Evolutionary conservation across 2,797 vertebrate genomes (phyloP), one percentile per base, ranked within the genome.

Genomic region (Manis crassicaudata): DNA sequence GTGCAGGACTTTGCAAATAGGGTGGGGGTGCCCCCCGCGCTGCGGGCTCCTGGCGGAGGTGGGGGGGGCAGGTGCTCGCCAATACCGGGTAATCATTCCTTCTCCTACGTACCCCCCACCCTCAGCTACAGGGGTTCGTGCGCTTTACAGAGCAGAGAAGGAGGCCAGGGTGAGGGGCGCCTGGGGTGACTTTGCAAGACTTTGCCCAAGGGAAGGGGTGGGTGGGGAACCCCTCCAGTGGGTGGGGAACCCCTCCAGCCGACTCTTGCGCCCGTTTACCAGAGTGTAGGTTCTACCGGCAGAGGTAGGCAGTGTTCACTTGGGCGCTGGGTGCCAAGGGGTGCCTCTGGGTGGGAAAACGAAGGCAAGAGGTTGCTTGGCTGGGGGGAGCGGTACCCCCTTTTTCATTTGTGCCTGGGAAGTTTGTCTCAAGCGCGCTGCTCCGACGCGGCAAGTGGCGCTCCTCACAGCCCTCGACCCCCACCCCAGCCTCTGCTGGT

Each of bases 351-450:
- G 43, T 79, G 76, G 70, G 90, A 58, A 80, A 75, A 67, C 2
- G 81, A 16, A 81, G 94, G 35, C 88, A 8, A 79, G 90, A 88
- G 63, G 46, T 27, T 79, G 84, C 40, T 68, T 40, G 43, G 52
- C 17, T n/a, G 4, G 37, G 50, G 89, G 81, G 72, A 92, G 93
- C 82, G 83, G 92, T 68, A 77, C 77, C 96, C 95, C 93, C 60
- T 32, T 90, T 90, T 95, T 32, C 90, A 18, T 65, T 40, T 9
- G 84, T 23, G 90, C 93, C 84, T 83, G 94, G 90, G 97, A 98
- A 98, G 97, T 98, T 98, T 97, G 87, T 97, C 93, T 94, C 68
- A 95, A 97, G 97, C 94, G 96, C 88, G 96, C 84, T 60, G 96
- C 93, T 96, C 62, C 91, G 80, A 94, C 79, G 96, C 97, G 97